phyloP scores from a whole-genome alignment of 1,140 invertebrate species.

The Saccostrea cuccullata region DNA sequence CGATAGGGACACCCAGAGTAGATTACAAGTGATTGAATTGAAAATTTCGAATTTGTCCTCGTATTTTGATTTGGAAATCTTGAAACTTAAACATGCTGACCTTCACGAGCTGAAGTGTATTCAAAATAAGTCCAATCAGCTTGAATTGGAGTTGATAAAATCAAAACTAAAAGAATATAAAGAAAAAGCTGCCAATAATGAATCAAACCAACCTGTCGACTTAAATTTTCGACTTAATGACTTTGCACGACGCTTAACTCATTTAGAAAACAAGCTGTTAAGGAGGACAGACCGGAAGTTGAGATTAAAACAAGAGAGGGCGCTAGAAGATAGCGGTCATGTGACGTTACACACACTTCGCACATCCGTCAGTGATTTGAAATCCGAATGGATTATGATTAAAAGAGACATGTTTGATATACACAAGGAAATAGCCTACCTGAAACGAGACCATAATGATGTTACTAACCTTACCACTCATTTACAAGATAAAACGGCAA shows the following conservation, averaged over 20 bases:
- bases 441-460: constrained; percentile 56
- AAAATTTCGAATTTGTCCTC: constrained; percentile 65
- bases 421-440: constrained; percentile 51
- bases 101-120: constrained; percentile 55
- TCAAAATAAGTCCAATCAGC: constrained; percentile 60
- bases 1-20: constrained; percentile 64
- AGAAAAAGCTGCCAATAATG: constrained; percentile 39
- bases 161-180: constrained; percentile 56
- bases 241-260: constrained; percentile 40
- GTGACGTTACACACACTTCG: constrained; percentile 48
- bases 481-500: constrained; percentile 41
- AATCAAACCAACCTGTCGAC: not conserved
- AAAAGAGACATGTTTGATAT: constrained; percentile 75
- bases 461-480: constrained; percentile 45
- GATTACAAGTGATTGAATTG: constrained; percentile 64
- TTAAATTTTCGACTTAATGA: constrained; percentile 51
- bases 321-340: constrained; percentile 8
- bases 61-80: constrained; percentile 65
- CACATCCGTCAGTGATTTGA: constrained; percentile 65
- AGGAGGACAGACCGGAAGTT: not conserved
- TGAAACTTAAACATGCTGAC: constrained; percentile 57
- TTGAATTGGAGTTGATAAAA: constrained; percentile 57
- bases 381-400: constrained; percentile 76
- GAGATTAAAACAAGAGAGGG: constrained; percentile 4
- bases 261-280: constrained; percentile 50